Evolutionary conservation across 2,113 vertebrate genomes (phyloP).

Genomic region (Epinephelus moara): DNA sequence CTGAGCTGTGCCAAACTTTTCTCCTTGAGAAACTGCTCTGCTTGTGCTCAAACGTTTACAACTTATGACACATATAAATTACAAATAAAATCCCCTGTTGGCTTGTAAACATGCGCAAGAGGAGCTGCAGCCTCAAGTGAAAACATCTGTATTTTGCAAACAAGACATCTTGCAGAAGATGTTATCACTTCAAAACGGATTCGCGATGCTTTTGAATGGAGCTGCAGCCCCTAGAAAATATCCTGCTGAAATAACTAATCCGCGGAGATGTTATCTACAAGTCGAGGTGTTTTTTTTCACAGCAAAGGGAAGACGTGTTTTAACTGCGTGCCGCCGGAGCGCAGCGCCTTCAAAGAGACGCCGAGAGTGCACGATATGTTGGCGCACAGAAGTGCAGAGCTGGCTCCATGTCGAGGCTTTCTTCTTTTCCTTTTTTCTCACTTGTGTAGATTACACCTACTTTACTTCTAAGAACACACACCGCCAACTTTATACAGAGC

Average conservation of each 20-base stretch:
- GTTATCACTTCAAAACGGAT: constrained; percentile 10
- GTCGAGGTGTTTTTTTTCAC: neutral
- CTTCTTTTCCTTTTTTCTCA: neutral
- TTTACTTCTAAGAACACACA: neutral
- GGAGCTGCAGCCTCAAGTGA: constrained; percentile 61
- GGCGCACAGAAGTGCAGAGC: constrained; percentile 15
- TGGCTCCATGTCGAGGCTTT: neutral
- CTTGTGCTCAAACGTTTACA: constrained; percentile 54
- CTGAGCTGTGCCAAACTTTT: constrained; percentile 35
- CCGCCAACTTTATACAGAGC: neutral
- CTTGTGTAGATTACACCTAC: neutral
- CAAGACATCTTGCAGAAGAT: constrained; percentile 48
- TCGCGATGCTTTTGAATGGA: neutral
- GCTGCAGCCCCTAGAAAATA: neutral
- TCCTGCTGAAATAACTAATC: constrained; percentile 4
- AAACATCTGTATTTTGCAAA: constrained; percentile 77
- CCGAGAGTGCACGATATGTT: neutral
- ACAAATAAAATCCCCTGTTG: constrained; percentile 38
- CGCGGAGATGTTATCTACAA: constrained; percentile 47
- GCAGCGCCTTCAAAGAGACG: constrained; percentile 53
- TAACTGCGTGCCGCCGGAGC: constrained; percentile 4
- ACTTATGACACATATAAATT: constrained; percentile 46
- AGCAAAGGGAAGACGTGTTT: constrained; percentile 6
- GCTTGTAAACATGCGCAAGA: constrained; percentile 68
- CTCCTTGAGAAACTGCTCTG: constrained; percentile 28